Evolutionary conservation across 2,797 vertebrate species (phyloP).

Genomic region (Artibeus lituratus): DNA sequence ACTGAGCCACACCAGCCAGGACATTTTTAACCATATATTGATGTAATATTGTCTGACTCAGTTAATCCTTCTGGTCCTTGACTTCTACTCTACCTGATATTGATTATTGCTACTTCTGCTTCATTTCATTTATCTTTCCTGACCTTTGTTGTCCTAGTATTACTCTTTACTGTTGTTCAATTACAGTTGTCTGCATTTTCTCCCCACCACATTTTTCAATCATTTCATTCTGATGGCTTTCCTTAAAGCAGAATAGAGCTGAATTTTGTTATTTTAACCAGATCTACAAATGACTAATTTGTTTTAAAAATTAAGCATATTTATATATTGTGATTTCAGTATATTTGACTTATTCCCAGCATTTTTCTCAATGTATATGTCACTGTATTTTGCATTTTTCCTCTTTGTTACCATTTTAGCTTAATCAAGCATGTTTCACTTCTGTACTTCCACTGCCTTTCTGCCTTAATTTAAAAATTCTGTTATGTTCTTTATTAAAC

Average conservation of each 20-base stretch:
- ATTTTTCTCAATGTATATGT: neutral
- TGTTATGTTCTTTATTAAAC: neutral
- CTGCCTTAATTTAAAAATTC: neutral
- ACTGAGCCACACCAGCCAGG: no score
- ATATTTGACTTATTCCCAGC: neutral
- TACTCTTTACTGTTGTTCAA: neutral
- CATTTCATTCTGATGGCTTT: neutral
- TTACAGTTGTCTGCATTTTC: no score
- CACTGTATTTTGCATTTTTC: neutral
- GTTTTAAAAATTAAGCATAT: neutral
- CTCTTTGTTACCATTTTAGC: neutral
- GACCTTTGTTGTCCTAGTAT: neutral
- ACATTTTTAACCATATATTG: neutral
- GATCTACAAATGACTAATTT: neutral
- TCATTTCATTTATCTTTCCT: neutral
- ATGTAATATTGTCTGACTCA: neutral
- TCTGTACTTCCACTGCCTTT: neutral
- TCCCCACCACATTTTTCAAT: neutral
- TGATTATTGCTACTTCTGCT: neutral
- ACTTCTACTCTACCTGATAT: neutral
- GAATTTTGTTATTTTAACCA: constrained; percentile 2
- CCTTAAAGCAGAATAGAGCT: neutral
- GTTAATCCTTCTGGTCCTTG: neutral
- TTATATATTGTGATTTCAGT: neutral
- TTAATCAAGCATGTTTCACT: neutral